Percentiles rank a stretch among this genome's conserved stretches.
Evolutionary conservation across 2,113 vertebrate genomes (phyloP).

Genomic region (Erythrocercus mccallii): DNA sequence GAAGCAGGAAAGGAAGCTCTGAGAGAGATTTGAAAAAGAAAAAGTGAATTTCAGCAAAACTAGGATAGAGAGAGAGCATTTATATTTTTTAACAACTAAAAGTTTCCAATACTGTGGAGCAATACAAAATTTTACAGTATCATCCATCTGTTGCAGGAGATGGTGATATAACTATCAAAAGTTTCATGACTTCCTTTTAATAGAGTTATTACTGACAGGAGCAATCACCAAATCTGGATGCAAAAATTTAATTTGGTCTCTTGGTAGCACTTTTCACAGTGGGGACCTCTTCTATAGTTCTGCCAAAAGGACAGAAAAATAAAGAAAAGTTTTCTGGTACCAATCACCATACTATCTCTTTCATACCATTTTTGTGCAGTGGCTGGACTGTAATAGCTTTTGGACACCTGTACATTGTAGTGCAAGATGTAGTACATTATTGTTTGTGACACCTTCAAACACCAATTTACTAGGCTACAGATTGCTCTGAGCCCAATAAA

Average conservation of each 20-base stretch:
- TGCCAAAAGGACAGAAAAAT: conserved; percentile 42
- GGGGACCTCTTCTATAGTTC: background rate
- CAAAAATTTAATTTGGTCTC: conserved; percentile 62
- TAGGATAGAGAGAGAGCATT: background rate
- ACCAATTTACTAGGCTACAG: conserved; percentile 72
- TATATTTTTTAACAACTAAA: background rate
- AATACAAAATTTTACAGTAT: background rate
- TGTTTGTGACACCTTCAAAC: conserved; percentile 75
- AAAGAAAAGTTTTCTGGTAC: conserved; percentile 54
- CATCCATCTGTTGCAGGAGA: background rate
- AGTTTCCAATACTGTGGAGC: background rate
- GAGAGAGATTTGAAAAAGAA: background rate
- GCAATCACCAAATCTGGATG: background rate
- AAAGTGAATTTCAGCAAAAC: background rate
- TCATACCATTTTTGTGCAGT: conserved; percentile 62
- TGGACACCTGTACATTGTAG: conserved; percentile 57
- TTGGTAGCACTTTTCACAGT: conserved; percentile 40
- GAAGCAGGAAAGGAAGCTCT: background rate
- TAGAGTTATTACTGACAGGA: conserved; percentile 44
- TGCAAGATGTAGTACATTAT: conserved; percentile 69
- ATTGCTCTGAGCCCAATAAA: conserved; percentile 69
- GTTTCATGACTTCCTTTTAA: conserved; percentile 23
- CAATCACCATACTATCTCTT: conserved; percentile 54
- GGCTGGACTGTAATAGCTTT: conserved; percentile 68
- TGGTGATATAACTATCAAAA: background rate